Evolutionary conservation across 2,797 vertebrate species (phyloP), one percentile per base, ranked within the genome.

Genomic region (Semaprochilodus insignis): DNA sequence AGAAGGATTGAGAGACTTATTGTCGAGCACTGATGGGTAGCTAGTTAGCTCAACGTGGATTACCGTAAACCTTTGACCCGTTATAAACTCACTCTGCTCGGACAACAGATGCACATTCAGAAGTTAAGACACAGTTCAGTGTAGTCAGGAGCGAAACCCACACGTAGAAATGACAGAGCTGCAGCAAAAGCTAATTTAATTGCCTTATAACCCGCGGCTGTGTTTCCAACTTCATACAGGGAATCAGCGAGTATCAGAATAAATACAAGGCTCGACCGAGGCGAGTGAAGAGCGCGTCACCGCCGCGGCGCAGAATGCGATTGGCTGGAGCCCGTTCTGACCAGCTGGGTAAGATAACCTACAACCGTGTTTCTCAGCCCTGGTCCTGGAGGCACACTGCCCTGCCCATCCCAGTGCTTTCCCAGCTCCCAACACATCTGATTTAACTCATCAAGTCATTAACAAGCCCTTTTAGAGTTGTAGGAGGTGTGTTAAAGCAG

Each of bases 261-360:
- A 96, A 90, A 85, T 96, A 95, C 90, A 92, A 63, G 62, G 93
- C 92, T 93, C 93, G 90, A 77, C 85, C 88, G 16, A 86, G 88
- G 77, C 88, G 88, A 54, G 86, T 87, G 8, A 87, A 83, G 85
- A 93, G 91, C 78, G 75, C 89, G 0, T 90, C 91, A 11, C 90
- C 87, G 0, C 90, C 87, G 0, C 88, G 88, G 19, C 89, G 79
- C 80, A 90, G 86, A 66, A 88, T 91, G 77, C 84, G 65, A 60
- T 93, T 93, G 93, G 96, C 96, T 80, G 96, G 96, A 81, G 91
- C 96, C 77, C 93, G 93, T 57, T 96, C 96, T 7, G 95, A 96
- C 89, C 94, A 95, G 16, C 88, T 93, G 77, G 95, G 96, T 97
- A 90, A 95, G 93, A 72, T 48, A 2, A 48, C 44, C 44, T 13